Evolutionary conservation across 2,797 vertebrate species (phyloP), one percentile per base, ranked within the genome.

Genomic region (Carduelis carduelis): DNA sequence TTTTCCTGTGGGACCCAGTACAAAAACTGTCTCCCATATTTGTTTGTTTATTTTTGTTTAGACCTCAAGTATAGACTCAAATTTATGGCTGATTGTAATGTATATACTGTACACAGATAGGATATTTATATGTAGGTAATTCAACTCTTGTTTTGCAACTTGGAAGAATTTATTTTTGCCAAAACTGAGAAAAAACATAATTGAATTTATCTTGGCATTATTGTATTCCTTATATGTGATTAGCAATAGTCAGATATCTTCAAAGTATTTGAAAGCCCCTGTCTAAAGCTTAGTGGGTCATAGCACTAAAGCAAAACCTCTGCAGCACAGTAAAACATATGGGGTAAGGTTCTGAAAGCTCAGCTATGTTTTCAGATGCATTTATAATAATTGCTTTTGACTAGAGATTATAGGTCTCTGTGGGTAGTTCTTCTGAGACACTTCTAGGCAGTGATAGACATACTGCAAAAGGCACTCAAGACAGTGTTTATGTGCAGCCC

Each of bases 381-480:
- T 93, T 56, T 91, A 68, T 74, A 85, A 78, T 86, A 85, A 78
- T 68, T 94, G 44, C 57, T 89, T 94, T 85, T 90, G 35, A 94
- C 68, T 71, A 43, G 20, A 68, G 52, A 28, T 53, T 93, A 72
- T 78, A 76, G 70, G 34, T 94, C 79, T 95, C 82, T n/a, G 46
- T 59, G 23, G n/a, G 28, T 22, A 84, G 35, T 26, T 93, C 66
- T 93, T 89, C 90, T 63, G 79, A 75, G 72, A 37, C 61, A 76
- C 80, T 93, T 93, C 53, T 89, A 52, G 22, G 74, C 87, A 78
- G 55, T 77, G 37, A 66, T 18, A 94, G 44, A 60, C 71, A 34
- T 21, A 49, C 69, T 89, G 60, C 11, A 88, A 75, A 83, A 68
- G 37, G 20, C 93, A 50, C 28, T 95, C 93, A 59, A 93, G 56